Base-by-base conservation (phyloP, 2,888 invertebrate genomes). In the Autographa gamma region DNA sequence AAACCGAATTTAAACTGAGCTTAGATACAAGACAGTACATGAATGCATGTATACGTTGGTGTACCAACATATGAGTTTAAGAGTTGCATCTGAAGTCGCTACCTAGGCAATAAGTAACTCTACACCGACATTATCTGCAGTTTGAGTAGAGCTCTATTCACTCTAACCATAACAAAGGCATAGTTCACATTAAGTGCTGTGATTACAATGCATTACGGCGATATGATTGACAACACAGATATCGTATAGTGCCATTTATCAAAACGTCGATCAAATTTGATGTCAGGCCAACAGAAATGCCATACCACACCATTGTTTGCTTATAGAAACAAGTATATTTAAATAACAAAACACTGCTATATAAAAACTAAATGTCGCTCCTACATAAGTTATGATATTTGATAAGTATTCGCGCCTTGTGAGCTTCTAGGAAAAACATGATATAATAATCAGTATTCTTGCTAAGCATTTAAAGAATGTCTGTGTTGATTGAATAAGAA, bases 141-240 rank as follows among this genome's bases (percentile, higher is more conserved):
- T 32, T 41, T 61, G 61, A 43, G 61, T 59, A 58, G 48, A 71
- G 69, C 71, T 76, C 59, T 76, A 84, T 77, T 61, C 48, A 80
- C 77, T 80, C 67, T 71, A 72, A 79, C 68, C 68, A 73, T 79
- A 79, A 85, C 82, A 85, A 85, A 84, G 82, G 83, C 78, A 77
- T 77, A 82, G 80, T 86, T 85, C 77, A 77, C 84, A 83, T 80
- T 85, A 87, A 85, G 86, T 87, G 88, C 78, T 84, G 81, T 81
- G 81, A 87, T 85, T 86, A 89, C 88, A 91, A 89, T 86, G 86
- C 85, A 84, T 85, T 85, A 88, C 79, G 79, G 74, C 77, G 76
- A 82, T 78, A 72, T 91, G 92, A 92, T 92, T 91, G 92, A 92
- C 91, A 89, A 85, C 86, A 80, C 71, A 79, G 85, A 89, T 87